Evolutionary conservation across 2,888 invertebrate genomes (phyloP).

Genomic region (Pimpla rufipes): DNA sequence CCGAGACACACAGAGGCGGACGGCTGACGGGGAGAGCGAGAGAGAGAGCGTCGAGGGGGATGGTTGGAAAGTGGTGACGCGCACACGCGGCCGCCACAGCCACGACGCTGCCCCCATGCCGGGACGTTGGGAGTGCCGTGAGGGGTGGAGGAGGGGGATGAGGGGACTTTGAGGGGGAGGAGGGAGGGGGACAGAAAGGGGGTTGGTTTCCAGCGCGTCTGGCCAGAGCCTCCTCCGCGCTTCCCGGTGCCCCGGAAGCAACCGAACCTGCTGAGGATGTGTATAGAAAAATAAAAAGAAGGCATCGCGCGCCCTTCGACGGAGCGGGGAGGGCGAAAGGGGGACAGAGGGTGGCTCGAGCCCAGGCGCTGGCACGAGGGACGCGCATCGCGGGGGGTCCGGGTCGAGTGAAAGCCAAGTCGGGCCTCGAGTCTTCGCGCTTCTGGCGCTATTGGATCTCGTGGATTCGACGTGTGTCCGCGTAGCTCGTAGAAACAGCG

Average conservation of each 20-base stretch:
- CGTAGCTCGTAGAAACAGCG: neutral
- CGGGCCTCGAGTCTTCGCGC: conserved; percentile 11
- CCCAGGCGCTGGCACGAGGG: neutral
- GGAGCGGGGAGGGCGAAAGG: conserved; percentile 28
- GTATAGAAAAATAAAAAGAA: conserved; percentile 46
- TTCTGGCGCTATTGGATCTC: conserved; percentile 29
- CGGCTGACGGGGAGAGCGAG: neutral
- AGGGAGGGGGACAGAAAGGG: neutral
- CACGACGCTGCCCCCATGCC: conserved; percentile 25
- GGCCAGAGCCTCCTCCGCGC: conserved; percentile 61
- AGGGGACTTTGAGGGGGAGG: no score
- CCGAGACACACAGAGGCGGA: neutral
- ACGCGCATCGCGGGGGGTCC: neutral
- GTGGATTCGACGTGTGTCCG: conserved; percentile 37
- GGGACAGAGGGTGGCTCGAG: conserved; percentile 21
- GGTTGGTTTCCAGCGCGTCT: conserved; percentile 63
- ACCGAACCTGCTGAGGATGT: conserved; percentile 61
- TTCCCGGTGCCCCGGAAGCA: conserved; percentile 59
- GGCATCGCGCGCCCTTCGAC: conserved; percentile 36
- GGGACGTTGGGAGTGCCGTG: conserved; percentile 62
- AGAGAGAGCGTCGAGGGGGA: conserved; percentile 43
- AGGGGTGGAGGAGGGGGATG: neutral
- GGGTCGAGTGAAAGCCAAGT: neutral
- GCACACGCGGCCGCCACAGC: conserved; percentile 64
- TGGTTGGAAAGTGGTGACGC: conserved; percentile 68